These are phyloP conservation scores for Mastomys natalensis DNA, from an alignment of 2,113 vertebrate species.

Conservation along the genomic window DNA sequence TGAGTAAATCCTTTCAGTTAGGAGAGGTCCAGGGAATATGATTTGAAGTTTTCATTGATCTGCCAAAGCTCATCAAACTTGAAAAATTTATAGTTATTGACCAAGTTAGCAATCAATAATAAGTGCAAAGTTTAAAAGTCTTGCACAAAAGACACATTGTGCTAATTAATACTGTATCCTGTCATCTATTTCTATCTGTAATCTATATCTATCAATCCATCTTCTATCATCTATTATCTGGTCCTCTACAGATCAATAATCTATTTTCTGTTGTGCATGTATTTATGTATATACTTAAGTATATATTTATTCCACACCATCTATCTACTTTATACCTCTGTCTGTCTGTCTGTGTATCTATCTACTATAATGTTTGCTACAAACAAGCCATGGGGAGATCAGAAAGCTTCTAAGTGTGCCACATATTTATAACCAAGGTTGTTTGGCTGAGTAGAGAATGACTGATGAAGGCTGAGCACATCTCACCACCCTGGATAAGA, in stretches of 20 bases:
- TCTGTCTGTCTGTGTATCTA: background rate
- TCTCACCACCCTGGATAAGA: background rate
- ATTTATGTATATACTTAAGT: background rate
- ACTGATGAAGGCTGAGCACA: accelerated
- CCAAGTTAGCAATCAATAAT: background rate
- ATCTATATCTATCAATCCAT: background rate
- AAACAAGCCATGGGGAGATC: background rate
- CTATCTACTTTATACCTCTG: background rate
- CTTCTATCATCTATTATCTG: background rate
- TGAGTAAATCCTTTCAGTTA: background rate
- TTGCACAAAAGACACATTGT: background rate
- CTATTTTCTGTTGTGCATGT: background rate
- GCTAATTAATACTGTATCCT: background rate
- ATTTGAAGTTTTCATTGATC: background rate
- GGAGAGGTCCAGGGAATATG: background rate
- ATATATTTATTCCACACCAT: background rate
- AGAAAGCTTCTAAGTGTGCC: background rate
- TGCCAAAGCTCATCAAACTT: background rate
- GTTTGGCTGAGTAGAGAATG: background rate
- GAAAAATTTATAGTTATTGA: background rate
- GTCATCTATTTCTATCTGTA: background rate
- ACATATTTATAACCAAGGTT: accelerated
- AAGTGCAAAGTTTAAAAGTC: background rate
- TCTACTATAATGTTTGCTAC: background rate
- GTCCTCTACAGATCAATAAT: background rate